These are phyloP conservation scores for Bryconaethiops microstoma DNA, from an alignment of 2,797 vertebrate species.

Conservation along the genomic window DNA sequence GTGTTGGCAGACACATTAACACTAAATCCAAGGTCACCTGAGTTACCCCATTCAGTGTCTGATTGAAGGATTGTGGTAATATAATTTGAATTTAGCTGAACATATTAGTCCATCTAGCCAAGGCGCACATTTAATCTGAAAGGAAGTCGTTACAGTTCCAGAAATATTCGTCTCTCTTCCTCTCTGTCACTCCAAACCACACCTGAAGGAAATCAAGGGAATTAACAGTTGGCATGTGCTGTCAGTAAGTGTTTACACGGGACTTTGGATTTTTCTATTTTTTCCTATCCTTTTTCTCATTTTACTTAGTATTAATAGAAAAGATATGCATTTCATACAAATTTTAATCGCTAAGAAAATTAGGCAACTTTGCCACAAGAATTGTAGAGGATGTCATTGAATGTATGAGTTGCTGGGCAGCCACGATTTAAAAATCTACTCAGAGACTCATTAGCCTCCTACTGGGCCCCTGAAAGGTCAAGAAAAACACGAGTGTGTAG, in stretches of 20 bases:
- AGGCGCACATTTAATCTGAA: constrained; percentile 11
- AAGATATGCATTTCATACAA: not conserved
- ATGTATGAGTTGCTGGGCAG: not conserved
- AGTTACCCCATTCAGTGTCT: constrained; percentile 12
- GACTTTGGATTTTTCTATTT: not conserved
- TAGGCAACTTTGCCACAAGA: too few relatives aligned
- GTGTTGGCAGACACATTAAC: constrained; percentile 11
- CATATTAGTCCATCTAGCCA: not conserved
- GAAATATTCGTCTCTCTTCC: not conserved
- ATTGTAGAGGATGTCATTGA: not conserved
- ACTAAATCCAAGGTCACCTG: not conserved
- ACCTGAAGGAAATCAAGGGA: constrained; percentile 15
- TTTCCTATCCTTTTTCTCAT: not conserved
- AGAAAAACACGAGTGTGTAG: constrained; percentile 2
- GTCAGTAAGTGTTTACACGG: not conserved
- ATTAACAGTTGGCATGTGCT: constrained; percentile 6
- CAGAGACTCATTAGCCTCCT: constrained; percentile 25
- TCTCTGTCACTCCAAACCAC: not conserved
- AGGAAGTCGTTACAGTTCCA: not conserved
- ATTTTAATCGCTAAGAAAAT: not conserved
- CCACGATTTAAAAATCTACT: constrained; percentile 3
- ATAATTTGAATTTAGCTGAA: constrained; percentile 1
- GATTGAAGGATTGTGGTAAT: constrained; percentile 4
- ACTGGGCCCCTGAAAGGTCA: constrained; percentile 15
- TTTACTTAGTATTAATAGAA: not conserved